These are phyloP conservation scores for Apistogramma diplotaenia DNA, from an alignment of 2,113 vertebrate genomes.

Conservation along the genomic window DNA sequence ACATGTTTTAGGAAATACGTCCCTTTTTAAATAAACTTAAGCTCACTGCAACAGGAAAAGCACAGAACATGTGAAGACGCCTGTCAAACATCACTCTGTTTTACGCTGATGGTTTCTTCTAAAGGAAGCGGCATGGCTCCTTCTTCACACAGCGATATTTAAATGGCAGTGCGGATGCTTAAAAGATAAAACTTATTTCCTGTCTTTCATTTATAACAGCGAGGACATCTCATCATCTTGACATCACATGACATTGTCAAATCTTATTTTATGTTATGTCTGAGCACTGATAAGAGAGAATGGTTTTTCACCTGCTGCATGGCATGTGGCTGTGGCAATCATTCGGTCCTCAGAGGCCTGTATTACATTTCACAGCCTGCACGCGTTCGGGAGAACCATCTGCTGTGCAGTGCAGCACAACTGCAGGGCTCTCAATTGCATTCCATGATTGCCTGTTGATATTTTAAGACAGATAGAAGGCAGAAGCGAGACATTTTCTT, in stretches of 20 bases:
- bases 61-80: neutral
- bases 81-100: neutral
- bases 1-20: too few species aligned
- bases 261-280: neutral
- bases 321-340: slow-evolving; percentile 20
- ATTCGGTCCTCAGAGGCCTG: slow-evolving; percentile 17
- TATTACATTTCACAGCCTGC: slow-evolving; percentile 16
- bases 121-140: neutral
- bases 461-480: slow-evolving; percentile 8
- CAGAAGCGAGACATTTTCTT: neutral
- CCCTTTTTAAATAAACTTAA: too few species aligned
- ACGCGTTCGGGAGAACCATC: slow-evolving; percentile 36
- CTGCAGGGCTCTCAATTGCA: neutral
- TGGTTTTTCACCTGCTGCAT: slow-evolving; percentile 42
- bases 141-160: neutral
- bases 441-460: slow-evolving; percentile 27
- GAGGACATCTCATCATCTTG: slow-evolving; percentile 18
- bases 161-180: slow-evolving; percentile 27
- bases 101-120: neutral
- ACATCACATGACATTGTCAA: neutral
- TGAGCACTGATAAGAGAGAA: slow-evolving; percentile 38
- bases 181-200: slow-evolving; percentile 20
- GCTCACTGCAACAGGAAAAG: neutral
- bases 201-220: neutral
- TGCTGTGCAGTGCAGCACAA: slow-evolving; percentile 13